Evolutionary conservation across 2,888 invertebrate species (phyloP).

Genomic region (Dasypogon diadema): DNA sequence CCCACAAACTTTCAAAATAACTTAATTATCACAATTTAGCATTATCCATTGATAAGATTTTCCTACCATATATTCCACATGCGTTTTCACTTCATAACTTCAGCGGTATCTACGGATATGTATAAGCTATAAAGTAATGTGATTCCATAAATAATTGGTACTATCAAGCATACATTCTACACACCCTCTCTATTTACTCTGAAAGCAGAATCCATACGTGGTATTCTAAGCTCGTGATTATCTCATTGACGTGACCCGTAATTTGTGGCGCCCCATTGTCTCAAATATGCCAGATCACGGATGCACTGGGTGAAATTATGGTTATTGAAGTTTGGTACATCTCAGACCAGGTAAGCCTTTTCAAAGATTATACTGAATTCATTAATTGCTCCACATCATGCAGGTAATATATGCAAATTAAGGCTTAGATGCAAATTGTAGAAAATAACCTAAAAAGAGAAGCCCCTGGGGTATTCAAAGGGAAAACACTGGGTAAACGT

Average conservation of each 20-base stretch:
- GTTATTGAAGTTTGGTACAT: constrained; percentile 28
- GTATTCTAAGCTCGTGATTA: constrained; percentile 30
- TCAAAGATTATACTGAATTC: not conserved
- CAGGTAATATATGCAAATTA: not conserved
- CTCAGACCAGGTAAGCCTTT: not conserved
- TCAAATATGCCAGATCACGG: constrained; percentile 10
- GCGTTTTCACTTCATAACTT: too few relatives aligned
- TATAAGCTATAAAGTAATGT: too few relatives aligned
- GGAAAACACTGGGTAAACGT: too few relatives aligned
- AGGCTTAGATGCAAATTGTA: not conserved
- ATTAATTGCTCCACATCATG: not conserved
- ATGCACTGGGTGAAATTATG: constrained; percentile 22
- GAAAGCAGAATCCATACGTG: constrained; percentile 31
- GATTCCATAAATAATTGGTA: constrained; percentile 28
- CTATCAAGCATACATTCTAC: constrained; percentile 14
- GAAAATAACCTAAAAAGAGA: too few relatives aligned
- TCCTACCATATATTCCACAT: too few relatives aligned
- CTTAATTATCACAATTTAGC: too few relatives aligned
- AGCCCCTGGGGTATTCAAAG: too few relatives aligned
- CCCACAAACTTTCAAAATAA: too few relatives aligned
- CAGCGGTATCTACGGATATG: too few relatives aligned
- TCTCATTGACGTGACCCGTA: constrained; percentile 30
- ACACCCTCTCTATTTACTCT: constrained; percentile 33
- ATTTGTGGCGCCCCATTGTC: constrained; percentile 44
- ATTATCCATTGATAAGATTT: too few relatives aligned